A percentile compares a stretch with the other conserved stretches of the same genome.
phyloP scores from a whole-genome alignment of 2,888 invertebrate species.

The Pediacus dermestoides region DNA sequence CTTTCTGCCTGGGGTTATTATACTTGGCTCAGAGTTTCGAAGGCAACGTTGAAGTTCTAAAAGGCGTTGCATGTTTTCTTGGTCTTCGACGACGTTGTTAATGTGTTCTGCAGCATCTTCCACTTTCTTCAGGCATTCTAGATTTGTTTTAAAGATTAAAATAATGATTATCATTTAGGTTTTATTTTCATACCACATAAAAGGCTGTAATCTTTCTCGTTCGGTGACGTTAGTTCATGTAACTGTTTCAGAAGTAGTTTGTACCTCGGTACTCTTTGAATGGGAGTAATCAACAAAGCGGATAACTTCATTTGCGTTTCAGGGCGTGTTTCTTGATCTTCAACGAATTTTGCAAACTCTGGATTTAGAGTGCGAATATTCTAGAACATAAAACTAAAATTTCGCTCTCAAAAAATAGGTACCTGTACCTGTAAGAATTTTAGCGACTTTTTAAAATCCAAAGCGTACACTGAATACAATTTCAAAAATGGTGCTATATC shows the following conservation, averaged over 20 bases:
- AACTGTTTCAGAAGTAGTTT: slow-evolving; percentile 68
- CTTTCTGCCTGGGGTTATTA: slow-evolving; percentile 66
- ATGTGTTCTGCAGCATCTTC: slow-evolving; percentile 68
- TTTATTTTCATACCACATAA: slow-evolving; percentile 26
- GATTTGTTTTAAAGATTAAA: slow-evolving; percentile 22
- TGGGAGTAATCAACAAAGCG: slow-evolving; percentile 71
- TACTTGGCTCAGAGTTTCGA: slow-evolving; percentile 58
- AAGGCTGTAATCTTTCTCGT: slow-evolving; percentile 27
- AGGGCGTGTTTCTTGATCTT: slow-evolving; percentile 63
- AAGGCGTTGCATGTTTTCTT: slow-evolving; percentile 67
- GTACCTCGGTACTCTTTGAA: slow-evolving; percentile 76
- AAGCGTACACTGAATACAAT: slow-evolving; percentile 73
- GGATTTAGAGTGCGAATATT: slow-evolving; percentile 53
- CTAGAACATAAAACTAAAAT: slow-evolving; percentile 37
- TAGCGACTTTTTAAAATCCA: slow-evolving; percentile 64
- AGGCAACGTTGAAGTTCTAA: slow-evolving; percentile 65
- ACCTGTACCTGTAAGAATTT: slow-evolving; percentile 57
- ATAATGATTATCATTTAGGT: slow-evolving; percentile 7
- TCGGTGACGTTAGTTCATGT: slow-evolving; percentile 40
- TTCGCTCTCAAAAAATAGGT: slow-evolving; percentile 10
- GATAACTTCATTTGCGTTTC: slow-evolving; percentile 69
- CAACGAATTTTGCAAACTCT: slow-evolving; percentile 57
- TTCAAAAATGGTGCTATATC: slow-evolving; percentile 75
- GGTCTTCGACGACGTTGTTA: slow-evolving; percentile 68
- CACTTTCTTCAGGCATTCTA: slow-evolving; percentile 65